These are phyloP conservation scores for Bolinopsis microptera DNA, from an alignment of 37 sponge, comb jelly and placozoan species.

Conservation along the genomic window DNA sequence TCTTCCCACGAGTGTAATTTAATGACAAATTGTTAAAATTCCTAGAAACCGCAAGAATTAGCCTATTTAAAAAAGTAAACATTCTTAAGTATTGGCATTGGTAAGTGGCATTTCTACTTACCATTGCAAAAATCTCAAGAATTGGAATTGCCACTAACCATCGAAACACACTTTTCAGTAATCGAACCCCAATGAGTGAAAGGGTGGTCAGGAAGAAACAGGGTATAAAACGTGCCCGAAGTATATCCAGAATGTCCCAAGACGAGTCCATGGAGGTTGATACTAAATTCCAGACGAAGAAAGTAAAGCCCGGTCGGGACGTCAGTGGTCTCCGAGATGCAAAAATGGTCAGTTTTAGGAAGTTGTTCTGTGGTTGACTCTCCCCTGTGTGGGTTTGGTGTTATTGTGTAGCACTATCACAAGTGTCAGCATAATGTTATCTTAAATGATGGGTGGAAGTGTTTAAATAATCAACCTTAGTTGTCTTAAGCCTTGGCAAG, in stretches of 20 bases:
- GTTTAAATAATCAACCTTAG: too few relatives aligned
- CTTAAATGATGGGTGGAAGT: too few relatives aligned
- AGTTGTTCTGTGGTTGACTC: neutral
- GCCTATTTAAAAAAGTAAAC: too few relatives aligned
- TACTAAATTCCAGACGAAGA: slow-evolving; percentile 47
- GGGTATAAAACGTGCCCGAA: slow-evolving; percentile 34
- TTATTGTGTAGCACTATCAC: too few relatives aligned
- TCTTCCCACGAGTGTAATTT: too few relatives aligned
- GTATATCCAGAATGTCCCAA: neutral
- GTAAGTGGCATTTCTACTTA: too few relatives aligned
- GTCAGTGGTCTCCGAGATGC: slow-evolving; percentile 51
- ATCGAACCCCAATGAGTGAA: slow-evolving; percentile 51
- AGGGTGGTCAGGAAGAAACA: slow-evolving; percentile 58
- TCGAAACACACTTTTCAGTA: neutral
- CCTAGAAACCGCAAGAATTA: too few relatives aligned
- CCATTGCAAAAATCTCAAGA: neutral
- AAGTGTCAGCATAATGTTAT: too few relatives aligned
- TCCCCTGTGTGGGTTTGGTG: too few relatives aligned
- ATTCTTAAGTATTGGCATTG: too few relatives aligned
- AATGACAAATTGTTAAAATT: too few relatives aligned
- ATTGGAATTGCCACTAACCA: neutral
- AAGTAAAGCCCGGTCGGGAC: slow-evolving; percentile 29
- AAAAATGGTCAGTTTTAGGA: neutral
- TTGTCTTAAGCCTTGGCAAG: too few relatives aligned
- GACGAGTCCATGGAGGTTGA: slow-evolving; percentile 40